Conservation (phyloP, 2,113 vertebrate species). For the Oplegnathus fasciatus region DNA sequence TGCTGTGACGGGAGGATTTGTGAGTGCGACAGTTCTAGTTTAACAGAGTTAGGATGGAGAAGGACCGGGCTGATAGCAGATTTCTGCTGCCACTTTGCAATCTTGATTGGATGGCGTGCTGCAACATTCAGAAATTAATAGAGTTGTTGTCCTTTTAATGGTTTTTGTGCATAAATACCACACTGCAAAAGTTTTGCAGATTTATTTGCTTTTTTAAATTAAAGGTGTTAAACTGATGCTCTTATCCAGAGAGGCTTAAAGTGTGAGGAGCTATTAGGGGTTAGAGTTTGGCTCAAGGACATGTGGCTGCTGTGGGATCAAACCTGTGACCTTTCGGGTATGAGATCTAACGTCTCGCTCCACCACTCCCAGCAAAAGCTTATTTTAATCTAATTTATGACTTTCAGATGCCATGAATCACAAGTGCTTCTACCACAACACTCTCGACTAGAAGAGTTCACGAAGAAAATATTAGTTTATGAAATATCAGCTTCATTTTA, state of each 20-base stretch:
- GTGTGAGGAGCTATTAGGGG: conserved; percentile 9
- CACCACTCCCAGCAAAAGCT: conserved; percentile 17
- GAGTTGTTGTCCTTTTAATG: not conserved
- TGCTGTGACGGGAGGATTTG: conserved; percentile 54
- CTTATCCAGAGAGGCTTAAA: conserved; percentile 37
- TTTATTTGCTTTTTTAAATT: not conserved
- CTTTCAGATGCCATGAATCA: conserved; percentile 17
- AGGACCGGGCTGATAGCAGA: conserved; percentile 31
- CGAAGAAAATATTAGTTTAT: not conserved
- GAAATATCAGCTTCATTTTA: not conserved
- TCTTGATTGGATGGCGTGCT: conserved; percentile 46
- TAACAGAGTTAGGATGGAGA: conserved; percentile 48
- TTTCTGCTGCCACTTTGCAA: conserved; percentile 48
- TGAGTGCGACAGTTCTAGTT: conserved; percentile 50
- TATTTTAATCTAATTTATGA: conserved; percentile 45
- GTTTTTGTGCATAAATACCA: not conserved
- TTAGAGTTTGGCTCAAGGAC: conserved; percentile 37
- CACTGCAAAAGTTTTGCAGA: not conserved
- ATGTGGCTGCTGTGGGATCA: conserved; percentile 38
- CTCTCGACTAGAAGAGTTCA: not conserved
- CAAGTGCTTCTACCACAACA: not conserved
- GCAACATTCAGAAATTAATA: conserved; percentile 3
- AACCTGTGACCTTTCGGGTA: conserved; percentile 51
- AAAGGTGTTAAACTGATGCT: conserved; percentile 28
- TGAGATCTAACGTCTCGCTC: conserved; percentile 10